These are phyloP conservation scores for Habrosyne pyritoides DNA, from an alignment of 2,888 invertebrate species.

Conservation along the genomic window DNA sequence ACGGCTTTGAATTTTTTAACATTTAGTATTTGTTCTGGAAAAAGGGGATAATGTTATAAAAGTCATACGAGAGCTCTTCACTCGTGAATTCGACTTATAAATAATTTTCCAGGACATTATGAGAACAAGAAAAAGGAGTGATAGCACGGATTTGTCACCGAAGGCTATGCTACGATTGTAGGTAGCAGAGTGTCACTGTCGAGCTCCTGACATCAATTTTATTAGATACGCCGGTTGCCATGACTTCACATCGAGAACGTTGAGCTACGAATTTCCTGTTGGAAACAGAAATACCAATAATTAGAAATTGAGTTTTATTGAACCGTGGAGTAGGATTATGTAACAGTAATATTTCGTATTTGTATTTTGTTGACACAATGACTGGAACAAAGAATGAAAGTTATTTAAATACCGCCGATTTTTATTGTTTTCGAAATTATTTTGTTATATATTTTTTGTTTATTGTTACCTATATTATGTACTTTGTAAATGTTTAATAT, in stretches of 20 bases:
- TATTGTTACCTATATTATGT: no score
- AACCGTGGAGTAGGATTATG: not conserved
- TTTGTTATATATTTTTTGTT: no score
- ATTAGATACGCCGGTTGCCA: conserved; percentile 25
- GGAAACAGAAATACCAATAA: not conserved
- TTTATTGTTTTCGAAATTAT: no score
- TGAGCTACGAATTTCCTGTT: not conserved
- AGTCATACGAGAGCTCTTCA: conserved; percentile 26
- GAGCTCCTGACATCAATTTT: conserved; percentile 28
- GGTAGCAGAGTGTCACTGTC: conserved; percentile 20
- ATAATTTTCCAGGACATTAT: conserved; percentile 30
- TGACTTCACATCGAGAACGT: conserved; percentile 7
- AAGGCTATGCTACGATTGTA: not conserved
- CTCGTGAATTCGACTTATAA: conserved; percentile 24
- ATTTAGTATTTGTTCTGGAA: no score
- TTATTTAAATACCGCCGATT: no score
- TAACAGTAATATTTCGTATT: not conserved
- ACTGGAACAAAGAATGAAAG: no score
- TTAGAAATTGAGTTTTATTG: not conserved
- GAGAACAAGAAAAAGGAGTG: conserved; percentile 23
- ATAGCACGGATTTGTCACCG: conserved; percentile 28
- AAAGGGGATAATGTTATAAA: no score
- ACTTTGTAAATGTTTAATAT: no score
- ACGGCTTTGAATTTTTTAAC: no score
- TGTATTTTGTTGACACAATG: no score